Base-by-base conservation (phyloP, 2,797 vertebrate species). In the Gymnopithys bicolor region DNA sequence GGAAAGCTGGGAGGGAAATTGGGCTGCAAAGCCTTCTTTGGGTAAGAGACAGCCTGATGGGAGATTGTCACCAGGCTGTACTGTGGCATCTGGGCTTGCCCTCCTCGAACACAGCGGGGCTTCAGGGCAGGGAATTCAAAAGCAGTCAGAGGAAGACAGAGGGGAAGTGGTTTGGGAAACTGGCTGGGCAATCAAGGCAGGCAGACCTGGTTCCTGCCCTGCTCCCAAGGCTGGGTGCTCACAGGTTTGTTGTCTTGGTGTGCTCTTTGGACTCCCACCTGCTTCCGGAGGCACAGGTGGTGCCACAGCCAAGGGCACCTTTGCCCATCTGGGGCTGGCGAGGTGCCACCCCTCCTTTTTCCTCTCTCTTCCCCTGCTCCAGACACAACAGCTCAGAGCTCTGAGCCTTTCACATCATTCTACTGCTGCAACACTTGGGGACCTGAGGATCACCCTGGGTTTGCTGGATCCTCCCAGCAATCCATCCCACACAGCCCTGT, bases 231-330 rank as follows among this genome's bases (percentile, higher is more conserved):
- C 62, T 55, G 73, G 21, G 24, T 39, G 55, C 83, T 67, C 77
- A 43, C 1, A 46, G 68, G 21, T 41, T 7, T 59, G 70, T 37
- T 39, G 58, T 46, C 59, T 2, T 13, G 13, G 22, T 19, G 59
- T 82, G 89, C 83, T 66, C 91, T 89, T 62, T 84, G 87, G n/a
- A 75, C 83, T 93, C 87, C 89, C 94, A 95, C 78, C 89, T 77
- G 87, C 89, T 78, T 46, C 90, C 2, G 0, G 16, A 94, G 75
- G 35, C 64, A 10, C 83, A 80, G 94, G 84, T 71, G 87, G 58
- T 81, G 59, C 68, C 1, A 0, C 60, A 62, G 94, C 87, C 79
- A 33, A 68, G 19, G 77, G 52, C 73, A 80, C 70, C 92, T 84
- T 30, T 48, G 83, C 86, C 82, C 87, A 76, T 4, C 74, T 89